phyloP scores from a whole-genome alignment of 2,113 vertebrate species.

The Ceuthmochares aereus region DNA sequence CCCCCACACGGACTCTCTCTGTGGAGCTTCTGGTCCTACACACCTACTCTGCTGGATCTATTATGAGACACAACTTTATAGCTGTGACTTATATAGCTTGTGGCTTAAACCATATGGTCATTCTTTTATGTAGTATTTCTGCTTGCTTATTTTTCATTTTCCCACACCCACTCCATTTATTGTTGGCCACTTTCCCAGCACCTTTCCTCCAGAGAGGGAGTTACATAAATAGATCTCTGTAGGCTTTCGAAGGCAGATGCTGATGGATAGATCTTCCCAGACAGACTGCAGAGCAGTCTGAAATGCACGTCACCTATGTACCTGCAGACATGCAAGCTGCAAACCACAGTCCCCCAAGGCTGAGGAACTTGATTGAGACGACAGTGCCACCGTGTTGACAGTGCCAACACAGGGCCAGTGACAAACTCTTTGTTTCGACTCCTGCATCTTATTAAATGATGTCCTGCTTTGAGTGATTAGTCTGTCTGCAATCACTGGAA shows the following conservation, averaged over 20 bases:
- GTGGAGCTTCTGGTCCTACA: neutral
- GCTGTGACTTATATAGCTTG: slow-evolving; percentile 50
- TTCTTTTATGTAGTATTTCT: slow-evolving; percentile 71
- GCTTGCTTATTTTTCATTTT: slow-evolving; percentile 76
- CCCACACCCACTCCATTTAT: slow-evolving; percentile 78
- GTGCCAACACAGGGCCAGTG: neutral
- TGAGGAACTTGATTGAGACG: neutral
- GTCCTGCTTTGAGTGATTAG: slow-evolving; percentile 64
- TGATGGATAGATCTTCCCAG: slow-evolving; percentile 43
- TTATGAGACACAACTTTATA: slow-evolving; percentile 54
- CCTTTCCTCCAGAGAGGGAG: slow-evolving; percentile 72
- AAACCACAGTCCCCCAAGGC: neutral
- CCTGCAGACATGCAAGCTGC: neutral
- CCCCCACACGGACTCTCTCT: neutral
- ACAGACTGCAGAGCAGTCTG: neutral
- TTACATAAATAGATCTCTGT: slow-evolving; percentile 74
- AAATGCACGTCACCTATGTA: slow-evolving; percentile 1
- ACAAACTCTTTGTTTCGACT: slow-evolving; percentile 1
- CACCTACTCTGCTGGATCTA: slow-evolving; percentile 6
- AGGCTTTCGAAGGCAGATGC: slow-evolving; percentile 50
- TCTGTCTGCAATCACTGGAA: slow-evolving; percentile 54
- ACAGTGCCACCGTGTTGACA: slow-evolving; percentile 27
- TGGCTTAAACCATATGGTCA: slow-evolving; percentile 77
- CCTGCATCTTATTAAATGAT: slow-evolving; percentile 50
- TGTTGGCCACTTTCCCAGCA: slow-evolving; percentile 76